phyloP scores from a whole-genome alignment of 35 echinoderm and acorn worm genomes.

The Heliocidaris tuberculata region DNA sequence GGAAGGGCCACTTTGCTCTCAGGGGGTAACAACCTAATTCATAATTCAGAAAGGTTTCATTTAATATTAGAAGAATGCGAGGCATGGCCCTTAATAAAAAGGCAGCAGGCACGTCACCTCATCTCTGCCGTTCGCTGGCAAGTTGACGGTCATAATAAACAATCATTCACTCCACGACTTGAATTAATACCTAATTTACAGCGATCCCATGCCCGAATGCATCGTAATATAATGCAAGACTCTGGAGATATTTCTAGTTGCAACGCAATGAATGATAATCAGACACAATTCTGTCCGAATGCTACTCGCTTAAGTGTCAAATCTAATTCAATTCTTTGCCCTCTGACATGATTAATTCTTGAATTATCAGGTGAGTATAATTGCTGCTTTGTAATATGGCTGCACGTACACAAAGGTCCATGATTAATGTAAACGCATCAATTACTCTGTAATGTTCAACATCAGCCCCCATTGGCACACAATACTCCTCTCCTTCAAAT shows the following conservation, averaged over 20 bases:
- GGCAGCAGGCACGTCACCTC: neutral
- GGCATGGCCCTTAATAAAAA: neutral
- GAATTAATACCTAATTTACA: neutral
- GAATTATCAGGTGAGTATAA: neutral
- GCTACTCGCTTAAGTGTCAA: neutral
- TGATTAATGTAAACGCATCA: neutral
- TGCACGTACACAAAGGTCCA: neutral
- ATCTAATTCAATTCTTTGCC: neutral
- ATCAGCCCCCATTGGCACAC: neutral
- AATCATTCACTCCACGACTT: neutral
- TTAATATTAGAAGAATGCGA: conserved; percentile 38
- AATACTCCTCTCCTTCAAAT: neutral
- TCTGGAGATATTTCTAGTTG: neutral
- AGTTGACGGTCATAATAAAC: neutral
- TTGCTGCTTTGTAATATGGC: neutral
- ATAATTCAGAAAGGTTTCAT: conserved; percentile 41
- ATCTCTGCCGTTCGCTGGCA: neutral
- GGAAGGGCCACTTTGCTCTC: neutral
- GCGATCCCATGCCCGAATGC: neutral
- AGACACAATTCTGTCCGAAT: too few species aligned
- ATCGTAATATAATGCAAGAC: neutral
- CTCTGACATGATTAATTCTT: neutral
- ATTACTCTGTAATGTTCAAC: neutral
- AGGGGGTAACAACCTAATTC: conserved; percentile 11
- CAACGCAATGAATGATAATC: too few species aligned